These are phyloP conservation scores for Oikopleura dioica DNA, from an alignment of 23 tunicate genomes.

Conservation along the genomic window DNA sequence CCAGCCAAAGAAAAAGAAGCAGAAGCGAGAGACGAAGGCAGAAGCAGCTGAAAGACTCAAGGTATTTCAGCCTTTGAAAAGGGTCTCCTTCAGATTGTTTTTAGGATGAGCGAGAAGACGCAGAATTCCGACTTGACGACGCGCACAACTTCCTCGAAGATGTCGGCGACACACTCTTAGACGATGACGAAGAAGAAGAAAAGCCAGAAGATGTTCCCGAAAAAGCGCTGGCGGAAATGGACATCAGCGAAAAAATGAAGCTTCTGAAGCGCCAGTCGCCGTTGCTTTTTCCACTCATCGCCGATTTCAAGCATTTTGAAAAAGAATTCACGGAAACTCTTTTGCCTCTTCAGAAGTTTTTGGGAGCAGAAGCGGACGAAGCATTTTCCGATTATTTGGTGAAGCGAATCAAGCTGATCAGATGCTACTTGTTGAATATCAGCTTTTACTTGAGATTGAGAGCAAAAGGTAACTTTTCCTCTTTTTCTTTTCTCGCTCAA, in stretches of 20 bases:
- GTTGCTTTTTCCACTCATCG: background rate
- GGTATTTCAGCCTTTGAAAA: too few species aligned
- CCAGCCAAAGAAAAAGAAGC: too few species aligned
- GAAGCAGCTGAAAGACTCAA: too few species aligned
- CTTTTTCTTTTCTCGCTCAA: background rate
- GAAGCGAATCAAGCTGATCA: background rate
- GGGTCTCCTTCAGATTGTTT: too few species aligned
- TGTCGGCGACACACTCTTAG: too few species aligned
- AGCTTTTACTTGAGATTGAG: conserved; percentile 46
- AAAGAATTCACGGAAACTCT: background rate
- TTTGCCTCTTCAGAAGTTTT: background rate
- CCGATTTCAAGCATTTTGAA: background rate
- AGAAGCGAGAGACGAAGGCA: too few species aligned
- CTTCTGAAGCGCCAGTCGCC: background rate
- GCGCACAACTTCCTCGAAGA: too few species aligned
- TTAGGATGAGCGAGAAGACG: too few species aligned
- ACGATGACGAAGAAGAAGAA: too few species aligned
- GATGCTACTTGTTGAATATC: conserved; percentile 34
- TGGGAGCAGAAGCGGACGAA: background rate
- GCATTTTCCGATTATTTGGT: background rate
- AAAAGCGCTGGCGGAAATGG: background rate
- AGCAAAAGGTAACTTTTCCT: conserved; percentile 14
- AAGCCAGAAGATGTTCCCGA: too few species aligned
- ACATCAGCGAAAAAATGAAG: background rate
- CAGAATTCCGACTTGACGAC: too few species aligned